Conservation (phyloP, 2,113 vertebrate genomes). For the Leucopsar rothschildi region DNA sequence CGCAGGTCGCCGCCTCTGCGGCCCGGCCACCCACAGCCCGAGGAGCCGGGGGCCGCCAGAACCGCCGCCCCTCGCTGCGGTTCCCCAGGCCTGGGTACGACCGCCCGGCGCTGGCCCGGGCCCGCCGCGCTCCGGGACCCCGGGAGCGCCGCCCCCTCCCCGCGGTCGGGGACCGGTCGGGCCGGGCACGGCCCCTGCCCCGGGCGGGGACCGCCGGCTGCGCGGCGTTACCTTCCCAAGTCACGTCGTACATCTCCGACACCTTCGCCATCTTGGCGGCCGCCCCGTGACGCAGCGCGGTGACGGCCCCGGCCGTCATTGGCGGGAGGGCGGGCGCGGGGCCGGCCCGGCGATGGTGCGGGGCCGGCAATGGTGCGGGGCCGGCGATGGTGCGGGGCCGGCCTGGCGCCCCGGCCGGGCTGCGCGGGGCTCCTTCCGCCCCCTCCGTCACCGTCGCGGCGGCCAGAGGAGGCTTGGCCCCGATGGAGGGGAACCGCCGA, state of each 20-base stretch:
- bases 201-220: background rate
- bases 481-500: rapidly evolving
- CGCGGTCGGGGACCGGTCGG: background rate
- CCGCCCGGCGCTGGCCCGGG: background rate
- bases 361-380: too few relatives aligned
- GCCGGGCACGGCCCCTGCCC: background rate
- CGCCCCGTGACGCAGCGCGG: background rate
- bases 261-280: background rate
- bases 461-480: rapidly evolving
- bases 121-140: background rate
- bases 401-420: background rate
- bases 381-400: too few relatives aligned
- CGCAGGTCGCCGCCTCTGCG: background rate
- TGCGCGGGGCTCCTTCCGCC: rapidly evolving
- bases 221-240: background rate
- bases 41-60: background rate
- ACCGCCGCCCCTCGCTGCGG: background rate
- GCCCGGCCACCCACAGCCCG: background rate
- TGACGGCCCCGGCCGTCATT: background rate
- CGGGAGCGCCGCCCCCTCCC: background rate
- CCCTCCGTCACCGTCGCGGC: background rate
- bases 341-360: background rate
- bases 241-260: background rate
- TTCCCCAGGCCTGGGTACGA: background rate
- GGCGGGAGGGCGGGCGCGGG: background rate